Conservation (phyloP, 2,888 invertebrate species). For the Dorcus parallelipipedus region DNA sequence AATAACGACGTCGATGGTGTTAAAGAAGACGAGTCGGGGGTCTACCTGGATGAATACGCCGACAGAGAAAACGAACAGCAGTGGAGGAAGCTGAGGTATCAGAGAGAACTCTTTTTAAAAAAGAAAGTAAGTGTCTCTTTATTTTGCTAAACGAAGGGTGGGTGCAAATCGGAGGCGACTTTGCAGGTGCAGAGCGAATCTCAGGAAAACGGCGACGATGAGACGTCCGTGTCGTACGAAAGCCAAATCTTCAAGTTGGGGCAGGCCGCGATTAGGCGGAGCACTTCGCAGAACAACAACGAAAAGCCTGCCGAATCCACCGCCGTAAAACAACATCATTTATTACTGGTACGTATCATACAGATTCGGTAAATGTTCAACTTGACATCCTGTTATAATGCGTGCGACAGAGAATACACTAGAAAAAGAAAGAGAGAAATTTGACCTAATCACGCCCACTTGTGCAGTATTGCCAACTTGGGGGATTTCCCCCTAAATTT, state of each 20-base stretch:
- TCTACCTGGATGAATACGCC: slow-evolving; percentile 54
- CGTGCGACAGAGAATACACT: too few species aligned
- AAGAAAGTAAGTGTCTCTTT: slow-evolving; percentile 48
- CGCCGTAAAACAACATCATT: too few species aligned
- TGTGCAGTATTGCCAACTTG: too few species aligned
- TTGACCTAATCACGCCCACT: too few species aligned
- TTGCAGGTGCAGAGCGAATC: slow-evolving; percentile 47
- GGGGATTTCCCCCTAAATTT: too few species aligned
- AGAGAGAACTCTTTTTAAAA: slow-evolving; percentile 75
- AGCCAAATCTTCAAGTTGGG: slow-evolving; percentile 51
- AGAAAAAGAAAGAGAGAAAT: too few species aligned
- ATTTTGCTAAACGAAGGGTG: background rate
- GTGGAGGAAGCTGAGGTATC: slow-evolving; percentile 76
- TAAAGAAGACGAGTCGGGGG: slow-evolving; percentile 42
- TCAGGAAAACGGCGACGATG: slow-evolving; percentile 33
- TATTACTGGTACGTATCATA: slow-evolving; percentile 43
- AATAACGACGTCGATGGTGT: slow-evolving; percentile 25
- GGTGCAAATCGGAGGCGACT: background rate
- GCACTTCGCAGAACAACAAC: slow-evolving; percentile 23
- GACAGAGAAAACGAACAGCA: slow-evolving; percentile 71
- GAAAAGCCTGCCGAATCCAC: too few species aligned
- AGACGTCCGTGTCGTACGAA: slow-evolving; percentile 28
- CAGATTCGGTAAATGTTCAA: too few species aligned
- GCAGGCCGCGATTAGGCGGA: slow-evolving; percentile 41
- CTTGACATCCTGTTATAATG: too few species aligned